Conservation (phyloP, 2,888 invertebrate genomes). For the Scaptomyza polygonia region DNA sequence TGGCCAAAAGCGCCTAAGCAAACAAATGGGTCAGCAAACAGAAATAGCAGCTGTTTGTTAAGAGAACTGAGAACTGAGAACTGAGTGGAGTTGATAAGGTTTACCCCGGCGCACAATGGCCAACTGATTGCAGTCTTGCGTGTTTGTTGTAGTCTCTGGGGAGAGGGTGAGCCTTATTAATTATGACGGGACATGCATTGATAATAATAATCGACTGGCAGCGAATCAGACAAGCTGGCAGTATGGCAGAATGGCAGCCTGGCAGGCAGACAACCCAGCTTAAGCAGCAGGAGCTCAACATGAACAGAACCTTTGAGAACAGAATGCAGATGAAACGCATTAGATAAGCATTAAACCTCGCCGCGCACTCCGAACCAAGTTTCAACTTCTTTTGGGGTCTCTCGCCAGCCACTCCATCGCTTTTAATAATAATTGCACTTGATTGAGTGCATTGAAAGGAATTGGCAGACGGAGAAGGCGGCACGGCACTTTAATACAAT, state of each 20-base stretch:
- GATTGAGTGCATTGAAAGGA: conserved; percentile 51
- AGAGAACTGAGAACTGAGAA: conserved; percentile 12
- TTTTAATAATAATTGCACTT: conserved; percentile 50
- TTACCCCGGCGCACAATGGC: conserved; percentile 13
- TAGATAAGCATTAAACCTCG: conserved; percentile 41
- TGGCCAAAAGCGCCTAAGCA: conserved; percentile 60
- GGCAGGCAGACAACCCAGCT: conserved; percentile 15
- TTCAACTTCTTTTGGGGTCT: neutral
- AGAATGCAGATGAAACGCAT: conserved; percentile 20
- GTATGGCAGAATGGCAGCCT: conserved; percentile 22
- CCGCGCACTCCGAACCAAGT: conserved; percentile 11
- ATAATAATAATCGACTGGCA: conserved; percentile 52
- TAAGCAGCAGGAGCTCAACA: conserved; percentile 23
- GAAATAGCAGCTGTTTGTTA: conserved; percentile 53
- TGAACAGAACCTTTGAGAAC: too few relatives aligned
- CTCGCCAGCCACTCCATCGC: too few relatives aligned
- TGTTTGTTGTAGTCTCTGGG: conserved; percentile 27
- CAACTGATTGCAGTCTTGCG: conserved; percentile 71
- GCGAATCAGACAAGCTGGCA: conserved; percentile 23
- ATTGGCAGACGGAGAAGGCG: neutral
- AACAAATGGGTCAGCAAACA: conserved; percentile 49
- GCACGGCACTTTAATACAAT: conserved; percentile 13
- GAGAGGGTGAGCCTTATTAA: conserved; percentile 68
- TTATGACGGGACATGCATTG: conserved; percentile 72
- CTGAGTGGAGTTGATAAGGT: conserved; percentile 35